Base-by-base conservation (phyloP, 2,888 invertebrate species). In the Lepidocyrtoides sp. region DNA sequence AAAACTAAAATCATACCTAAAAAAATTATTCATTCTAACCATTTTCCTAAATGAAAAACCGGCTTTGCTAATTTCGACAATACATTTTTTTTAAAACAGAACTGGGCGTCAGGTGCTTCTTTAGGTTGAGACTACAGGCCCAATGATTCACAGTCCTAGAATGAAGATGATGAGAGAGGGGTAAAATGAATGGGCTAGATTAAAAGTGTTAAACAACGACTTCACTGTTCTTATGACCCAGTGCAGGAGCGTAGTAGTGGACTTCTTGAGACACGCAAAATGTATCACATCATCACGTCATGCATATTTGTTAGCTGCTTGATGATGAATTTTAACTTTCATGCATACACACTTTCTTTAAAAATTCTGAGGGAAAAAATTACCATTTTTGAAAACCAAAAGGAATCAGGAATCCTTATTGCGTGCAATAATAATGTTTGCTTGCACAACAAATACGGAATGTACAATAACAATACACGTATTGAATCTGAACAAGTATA, bases 21-120 rank as follows among this genome's bases (percentile, higher is more conserved):
- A 72, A 75, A 75, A 57, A 32, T 41, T 36, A 36, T 41, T 51
- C 51, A 41, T 60, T 41, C 1, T 57, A 14, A 12, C 14, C 12
- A 72, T 20, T 60, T 29, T 75, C 41, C 36, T 75, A 36, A 85
- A 48, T 57, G 14, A 32, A 57, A 82, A 85, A 85, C 85, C 85
- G 85, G 85, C 85, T 85, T 36, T 85, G 10, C 72, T 29, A 41
- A 85, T 41, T 57, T 75, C 2, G 5, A 63, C 48, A 20, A 83
- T 8, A 26, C 29, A 3, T 79, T 51, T 79, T 83, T 83, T 72
- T 72, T 10, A 36, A n/a, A n/a, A 36, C 36, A 36, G 54, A 75
- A 4, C 75, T 41, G 57, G 23, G 48, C 41, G 85, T 85, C 85
- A 85, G 75, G 85, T 60, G 51, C 51, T 54, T 69, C 69, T 36